Evolutionary conservation across 2,888 invertebrate species (phyloP), one percentile per base, ranked within the genome.

Genomic region (Deladenus siricidicola): DNA sequence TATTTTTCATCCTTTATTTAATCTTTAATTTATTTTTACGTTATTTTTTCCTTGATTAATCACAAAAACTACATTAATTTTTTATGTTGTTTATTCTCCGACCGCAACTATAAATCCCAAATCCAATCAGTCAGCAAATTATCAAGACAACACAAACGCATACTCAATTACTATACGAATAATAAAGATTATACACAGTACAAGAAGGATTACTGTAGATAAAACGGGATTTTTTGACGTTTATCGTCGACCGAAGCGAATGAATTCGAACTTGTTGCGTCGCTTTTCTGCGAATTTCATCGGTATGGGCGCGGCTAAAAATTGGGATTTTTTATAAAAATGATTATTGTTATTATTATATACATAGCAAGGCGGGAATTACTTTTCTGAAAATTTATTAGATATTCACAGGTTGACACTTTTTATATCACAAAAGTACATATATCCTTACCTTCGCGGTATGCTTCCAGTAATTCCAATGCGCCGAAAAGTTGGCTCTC

Each of bases 261-360:
- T 77, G 72, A 77, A 77, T 58, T 77, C 77, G 65, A 77, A 77
- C 66, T 77, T 77, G 71, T 77, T 77, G 53, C 75, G 68, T 52
- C 77, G 64, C 60, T 77, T 77, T 62, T 78, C 77, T n/a, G 77
- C 73, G 60, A 72, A 54, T 49, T 72, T 69, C 48, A 56, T 30
- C 4, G 58, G 62, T 17, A 47, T 49, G 10, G 58, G 49, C 23
- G 44, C 30, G 19, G 49, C 45, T 29, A 26, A 23, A 19, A 55
- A 39, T 23, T 42, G 26, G 23, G 26, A 23, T 17, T 23, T 56
- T 50, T 62, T 58, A 57, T 62, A 39, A 28, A 56, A 63, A 29
- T 8, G 21, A 24, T 53, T 10, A 21, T 39, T 19, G 14, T 65
- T 47, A 17, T 26, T 24, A 19, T 58, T 54, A 10, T 10, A 39